phyloP scores from a whole-genome alignment of 1,140 invertebrate genomes.

The Pseudomyrmex pallidus region DNA sequence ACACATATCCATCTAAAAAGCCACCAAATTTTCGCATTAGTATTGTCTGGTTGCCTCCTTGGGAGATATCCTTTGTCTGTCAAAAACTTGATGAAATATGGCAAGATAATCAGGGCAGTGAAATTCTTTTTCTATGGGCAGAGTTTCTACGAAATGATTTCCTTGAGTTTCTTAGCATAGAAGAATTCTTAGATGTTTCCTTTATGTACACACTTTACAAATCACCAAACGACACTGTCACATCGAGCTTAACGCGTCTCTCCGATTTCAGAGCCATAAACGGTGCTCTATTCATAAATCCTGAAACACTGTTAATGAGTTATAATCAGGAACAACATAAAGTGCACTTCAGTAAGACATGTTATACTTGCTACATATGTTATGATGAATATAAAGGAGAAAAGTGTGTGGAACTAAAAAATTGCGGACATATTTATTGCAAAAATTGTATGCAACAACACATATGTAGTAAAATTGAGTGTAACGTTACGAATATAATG shows the following conservation, averaged over 20 bases:
- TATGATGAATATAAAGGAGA: constrained; percentile 47
- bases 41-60: constrained; percentile 66
- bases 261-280: constrained; percentile 63
- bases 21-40: constrained; percentile 62
- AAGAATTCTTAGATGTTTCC: constrained; percentile 65
- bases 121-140: constrained; percentile 86
- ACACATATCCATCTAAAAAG: constrained; percentile 62
- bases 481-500: constrained; percentile 33
- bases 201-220: constrained; percentile 48
- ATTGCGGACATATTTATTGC: constrained; percentile 69
- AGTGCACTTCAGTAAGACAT: constrained; percentile 56
- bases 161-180: constrained; percentile 76
- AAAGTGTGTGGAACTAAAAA: constrained; percentile 63
- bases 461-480: constrained; percentile 60
- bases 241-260: constrained; percentile 16
- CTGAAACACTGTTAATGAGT: constrained; percentile 55
- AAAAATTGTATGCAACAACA: constrained; percentile 61
- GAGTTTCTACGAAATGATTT: constrained; percentile 85
- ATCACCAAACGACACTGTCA: constrained; percentile 18
- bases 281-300: constrained; percentile 40
- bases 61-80: constrained; percentile 68
- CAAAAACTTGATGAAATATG: constrained; percentile 84
- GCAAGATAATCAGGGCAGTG: constrained; percentile 83
- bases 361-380: constrained; percentile 68
- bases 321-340: constrained; percentile 31